Evolutionary conservation across 2,113 vertebrate genomes (phyloP), one percentile per base, ranked within the genome.

Genomic region (Sterna hirundo): DNA sequence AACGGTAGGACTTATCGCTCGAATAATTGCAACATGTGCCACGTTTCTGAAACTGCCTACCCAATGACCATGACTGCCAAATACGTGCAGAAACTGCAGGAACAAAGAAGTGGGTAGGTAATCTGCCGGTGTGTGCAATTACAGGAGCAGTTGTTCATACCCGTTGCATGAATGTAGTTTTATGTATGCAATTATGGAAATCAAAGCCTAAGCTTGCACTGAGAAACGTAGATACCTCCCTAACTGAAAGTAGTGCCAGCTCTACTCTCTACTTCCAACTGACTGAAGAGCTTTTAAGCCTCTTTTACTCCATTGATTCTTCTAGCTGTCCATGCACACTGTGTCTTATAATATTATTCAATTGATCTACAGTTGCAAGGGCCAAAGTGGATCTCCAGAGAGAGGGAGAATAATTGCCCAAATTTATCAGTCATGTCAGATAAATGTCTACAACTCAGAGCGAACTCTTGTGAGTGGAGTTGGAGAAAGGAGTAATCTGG

Each of bases 401-500:
- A 97, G 77, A 84, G 29, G 58, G 46, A 95, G 51, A 95, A 90
- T 91, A 95, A 93, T 91, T 94, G 75, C 74, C 84, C 81, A 96
- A 68, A 85, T 89, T 87, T 91, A 90, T 96, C 88, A 95, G 87
- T 94, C 89, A 86, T 71, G 54, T 90, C 82, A 96, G 84, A 95
- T 68, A 94, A 96, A 97, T 68, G 38, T 88, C 89, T 96, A 46
- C 83, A 94, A 96, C 55, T 95, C 89, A 83, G 46, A 75, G 55
- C 1, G 44, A 93, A 93, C 70, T 96, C 95, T 77, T 90, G 58
- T 90, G 93, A 95, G 91, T 94, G 58, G 84, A 94, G 70, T 13
- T 83, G 86, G 87, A 94, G 81, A 94, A 93, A 95, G 81, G 75
- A 96, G 84, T 83, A 95, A 97, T 95, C 95, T 97, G 94, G 95